phyloP scores from a whole-genome alignment of 2,113 vertebrate species.

The Coregonus clupeaformis region DNA sequence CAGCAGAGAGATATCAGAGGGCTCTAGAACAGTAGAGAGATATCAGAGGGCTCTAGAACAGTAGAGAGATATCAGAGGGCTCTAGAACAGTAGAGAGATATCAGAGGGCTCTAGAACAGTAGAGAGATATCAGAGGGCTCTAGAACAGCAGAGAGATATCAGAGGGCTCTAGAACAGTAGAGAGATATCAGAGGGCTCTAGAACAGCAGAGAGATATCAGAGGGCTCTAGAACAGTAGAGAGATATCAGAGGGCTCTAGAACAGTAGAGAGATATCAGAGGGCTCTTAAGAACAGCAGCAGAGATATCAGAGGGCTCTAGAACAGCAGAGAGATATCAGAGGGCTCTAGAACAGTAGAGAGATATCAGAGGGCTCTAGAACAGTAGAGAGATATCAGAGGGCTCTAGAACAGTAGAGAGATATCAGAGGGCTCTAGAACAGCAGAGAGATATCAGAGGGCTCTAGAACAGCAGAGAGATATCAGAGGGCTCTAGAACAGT shows the following conservation, averaged over 20 bases:
- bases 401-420: slow-evolving; percentile 1
- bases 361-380: not conserved
- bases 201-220: not conserved
- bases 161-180: too few species aligned
- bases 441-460: not conserved
- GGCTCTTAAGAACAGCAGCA: too few species aligned
- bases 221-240: not conserved
- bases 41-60: slow-evolving; percentile 4
- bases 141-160: too few species aligned
- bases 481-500: not conserved
- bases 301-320: too few species aligned
- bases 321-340: too few species aligned
- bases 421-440: not conserved
- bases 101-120: slow-evolving; percentile 31
- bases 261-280: too few species aligned
- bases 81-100: not conserved
- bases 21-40: not conserved
- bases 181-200: too few species aligned
- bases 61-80: not conserved
- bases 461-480: not conserved
- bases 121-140: too few species aligned
- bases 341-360: too few species aligned
- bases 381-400: not conserved
- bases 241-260: not conserved
- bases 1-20: too few species aligned